phyloP scores from a whole-genome alignment of 2,888 invertebrate genomes.

The Pardosa pseudoannulata region DNA sequence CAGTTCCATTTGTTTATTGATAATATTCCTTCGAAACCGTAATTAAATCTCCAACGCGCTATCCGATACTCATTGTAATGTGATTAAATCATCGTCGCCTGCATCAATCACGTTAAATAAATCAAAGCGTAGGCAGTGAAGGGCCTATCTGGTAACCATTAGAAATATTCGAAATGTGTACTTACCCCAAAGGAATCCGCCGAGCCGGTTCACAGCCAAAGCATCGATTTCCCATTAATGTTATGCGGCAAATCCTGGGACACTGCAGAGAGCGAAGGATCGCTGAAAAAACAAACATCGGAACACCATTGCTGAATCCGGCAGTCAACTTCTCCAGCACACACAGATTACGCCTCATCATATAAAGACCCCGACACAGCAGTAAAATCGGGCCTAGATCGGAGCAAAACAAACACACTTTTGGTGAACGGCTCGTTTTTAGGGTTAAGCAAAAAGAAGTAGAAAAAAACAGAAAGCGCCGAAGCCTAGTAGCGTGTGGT shows the following conservation, averaged over 20 bases:
- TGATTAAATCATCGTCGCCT: no score
- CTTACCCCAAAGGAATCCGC: constrained; percentile 36
- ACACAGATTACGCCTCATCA: not conserved
- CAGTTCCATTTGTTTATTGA: no score
- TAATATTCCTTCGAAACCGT: no score
- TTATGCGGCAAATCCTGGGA: constrained; percentile 65
- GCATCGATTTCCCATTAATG: constrained; percentile 71
- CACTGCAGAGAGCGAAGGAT: constrained; percentile 32
- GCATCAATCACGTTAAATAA: no score
- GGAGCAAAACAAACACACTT: constrained; percentile 42
- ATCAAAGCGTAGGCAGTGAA: not conserved
- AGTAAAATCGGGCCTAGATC: constrained; percentile 26
- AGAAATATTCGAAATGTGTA: constrained; percentile 35
- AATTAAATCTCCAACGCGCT: no score
- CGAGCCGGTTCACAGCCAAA: constrained; percentile 25
- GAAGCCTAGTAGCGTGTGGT: not conserved
- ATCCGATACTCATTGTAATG: no score
- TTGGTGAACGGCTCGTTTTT: constrained; percentile 21
- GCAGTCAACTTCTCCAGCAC: not conserved
- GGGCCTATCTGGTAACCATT: not conserved
- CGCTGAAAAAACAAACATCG: constrained; percentile 7
- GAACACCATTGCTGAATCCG: not conserved
- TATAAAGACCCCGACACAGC: not conserved
- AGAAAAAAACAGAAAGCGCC: not conserved
- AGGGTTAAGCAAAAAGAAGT: constrained; percentile 44